Percentiles rank a stretch among this genome's conserved stretches.
Evolutionary conservation across 1,140 invertebrate species (phyloP).

Genomic region (Papilio aristodemus): DNA sequence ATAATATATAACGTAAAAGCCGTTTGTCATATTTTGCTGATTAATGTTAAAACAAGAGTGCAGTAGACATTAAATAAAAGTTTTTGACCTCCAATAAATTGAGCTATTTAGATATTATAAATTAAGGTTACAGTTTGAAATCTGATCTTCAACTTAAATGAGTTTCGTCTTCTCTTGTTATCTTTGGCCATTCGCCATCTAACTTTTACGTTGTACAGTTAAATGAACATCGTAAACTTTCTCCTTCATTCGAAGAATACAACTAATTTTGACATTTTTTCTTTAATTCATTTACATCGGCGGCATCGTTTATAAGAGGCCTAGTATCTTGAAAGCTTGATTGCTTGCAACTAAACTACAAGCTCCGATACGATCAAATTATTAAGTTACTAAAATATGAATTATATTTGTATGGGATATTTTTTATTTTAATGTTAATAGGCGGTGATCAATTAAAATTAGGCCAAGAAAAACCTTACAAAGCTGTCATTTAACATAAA

Average conservation of each 20-base stretch:
- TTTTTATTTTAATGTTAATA: too few relatives aligned
- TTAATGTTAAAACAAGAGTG: neutral
- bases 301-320: neutral
- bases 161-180: slow-evolving; percentile 68
- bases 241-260: slow-evolving; percentile 2
- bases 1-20: too few relatives aligned
- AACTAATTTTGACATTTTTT: neutral
- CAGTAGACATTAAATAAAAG: neutral
- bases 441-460: too few relatives aligned
- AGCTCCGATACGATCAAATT: too few relatives aligned
- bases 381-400: too few relatives aligned
- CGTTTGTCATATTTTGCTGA: neutral
- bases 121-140: slow-evolving; percentile 41
- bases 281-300: neutral
- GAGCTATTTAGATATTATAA: slow-evolving; percentile 3
- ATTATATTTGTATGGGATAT: too few relatives aligned
- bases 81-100: neutral
- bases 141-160: slow-evolving; percentile 71
- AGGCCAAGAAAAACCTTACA: too few relatives aligned
- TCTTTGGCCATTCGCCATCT: slow-evolving; percentile 47
- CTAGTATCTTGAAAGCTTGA: neutral
- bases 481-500: too few relatives aligned
- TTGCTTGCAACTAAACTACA: too few relatives aligned
- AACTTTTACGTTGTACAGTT: slow-evolving; percentile 55
- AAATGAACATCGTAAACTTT: slow-evolving; percentile 45